Base-by-base conservation (phyloP, 2,113 vertebrate genomes). In the Amazona vittata region DNA sequence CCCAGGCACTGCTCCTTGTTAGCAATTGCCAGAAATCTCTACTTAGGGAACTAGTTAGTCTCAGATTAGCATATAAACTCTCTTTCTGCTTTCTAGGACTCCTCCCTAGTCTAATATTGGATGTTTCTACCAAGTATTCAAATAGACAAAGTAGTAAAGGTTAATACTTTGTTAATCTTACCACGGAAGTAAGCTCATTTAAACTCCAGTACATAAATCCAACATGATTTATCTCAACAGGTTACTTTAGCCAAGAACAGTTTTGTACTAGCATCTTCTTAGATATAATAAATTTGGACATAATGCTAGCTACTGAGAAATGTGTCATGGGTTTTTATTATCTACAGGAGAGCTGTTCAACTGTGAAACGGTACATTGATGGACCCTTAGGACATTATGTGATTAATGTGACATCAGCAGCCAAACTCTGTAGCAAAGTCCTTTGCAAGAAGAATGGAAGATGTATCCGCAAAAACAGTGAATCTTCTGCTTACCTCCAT, bases 381-480 rank as follows among this genome's bases (percentile, higher is more conserved):
- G 99, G 98, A 7, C 95, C 97, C 4, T 93, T 99, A 86, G 99
- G 99, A 43, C 98, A 98, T 84, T 99, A 99, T 1, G 91, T 98
- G 91, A 97, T 99, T 69, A 99, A 99, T 16, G 99, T 99, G 63
- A 99, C 99, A 15, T 98, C 98, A 18, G 99, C 99, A 9, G 98
- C 99, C 69, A 98, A 99, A 70, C 97, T 99, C 85, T 99, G 99
- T 64, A 99, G 99, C 93, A 98, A 98, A 75, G 98, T 98, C 5
- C 94, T 99, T 31, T 99, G 99, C 91, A 98, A 98, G 96, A 99
- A 98, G 93, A 99, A 99, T 1, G 99, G 99, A 52, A 98, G 98
- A 83, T 99, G 99, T 18, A 90, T 99, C 62, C 98, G 98, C 39
- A 99, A 98, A 96, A 97, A 94, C 73, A 97, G 98, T 0, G 96